Conservation (phyloP, 1,140 invertebrate species). For the Trissolcus basalis region DNA sequence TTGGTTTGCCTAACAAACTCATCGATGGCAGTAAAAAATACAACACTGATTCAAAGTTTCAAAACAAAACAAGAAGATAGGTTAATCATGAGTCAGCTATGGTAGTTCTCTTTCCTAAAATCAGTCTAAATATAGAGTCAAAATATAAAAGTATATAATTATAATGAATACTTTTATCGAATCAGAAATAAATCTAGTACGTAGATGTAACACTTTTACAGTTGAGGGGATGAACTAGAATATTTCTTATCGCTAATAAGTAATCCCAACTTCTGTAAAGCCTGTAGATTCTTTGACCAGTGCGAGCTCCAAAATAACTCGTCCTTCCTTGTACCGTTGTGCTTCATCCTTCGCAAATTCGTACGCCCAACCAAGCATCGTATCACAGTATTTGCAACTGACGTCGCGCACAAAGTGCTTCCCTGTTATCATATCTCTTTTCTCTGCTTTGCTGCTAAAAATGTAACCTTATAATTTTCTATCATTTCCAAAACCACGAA, state of each 20-base stretch:
- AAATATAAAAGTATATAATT: not conserved
- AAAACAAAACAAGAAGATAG: not conserved
- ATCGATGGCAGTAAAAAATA: not conserved
- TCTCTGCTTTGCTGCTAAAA: conserved; percentile 88
- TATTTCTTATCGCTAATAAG: conserved; percentile 16
- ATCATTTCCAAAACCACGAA: conserved; percentile 12
- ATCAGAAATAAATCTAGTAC: conserved; percentile 2
- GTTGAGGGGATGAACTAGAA: not conserved
- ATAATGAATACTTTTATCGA: too few species aligned
- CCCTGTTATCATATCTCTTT: conserved; percentile 95
- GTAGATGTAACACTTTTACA: conserved; percentile 13
- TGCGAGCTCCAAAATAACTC: conserved; percentile 88
- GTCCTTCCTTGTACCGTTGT: conserved; percentile 86
- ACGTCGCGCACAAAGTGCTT: conserved; percentile 98
- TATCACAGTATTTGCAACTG: conserved; percentile 81
- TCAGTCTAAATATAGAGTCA: not conserved
- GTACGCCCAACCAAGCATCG: conserved; percentile 95
- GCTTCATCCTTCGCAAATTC: conserved; percentile 98
- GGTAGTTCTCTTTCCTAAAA: too few species aligned
- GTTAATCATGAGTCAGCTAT: too few species aligned
- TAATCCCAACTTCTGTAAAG: conserved; percentile 82
- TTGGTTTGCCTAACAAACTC: too few species aligned
- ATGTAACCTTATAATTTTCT: not conserved
- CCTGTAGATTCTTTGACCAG: conserved; percentile 93
- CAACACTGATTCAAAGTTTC: not conserved